Evolutionary conservation across 2,797 vertebrate species (phyloP), one percentile per base, ranked within the genome.

Genomic region (Heliangelus exortis): DNA sequence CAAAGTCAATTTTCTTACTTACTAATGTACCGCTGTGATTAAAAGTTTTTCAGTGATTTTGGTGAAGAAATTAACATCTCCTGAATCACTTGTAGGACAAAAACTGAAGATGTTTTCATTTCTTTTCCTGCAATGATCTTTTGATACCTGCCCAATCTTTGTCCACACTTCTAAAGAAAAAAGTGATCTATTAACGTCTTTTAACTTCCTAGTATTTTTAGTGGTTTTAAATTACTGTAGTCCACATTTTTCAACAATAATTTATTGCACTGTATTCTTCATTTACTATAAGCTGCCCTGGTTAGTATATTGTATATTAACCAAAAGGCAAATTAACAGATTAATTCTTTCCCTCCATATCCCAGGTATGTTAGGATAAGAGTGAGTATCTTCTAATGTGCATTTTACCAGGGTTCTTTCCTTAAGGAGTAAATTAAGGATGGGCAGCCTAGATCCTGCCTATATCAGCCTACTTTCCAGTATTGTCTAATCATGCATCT

Each of bases 1-100:
- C 54, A 25, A 66, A 67, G 61, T 71, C 59, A 88, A 9, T 78
- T 63, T 79, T 84, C 48, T 89, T 96, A 96, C 62, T 76, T 92
- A 94, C 92, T 80, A 59, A 50, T 8, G 15, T 84, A 7, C 53
- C 6, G 18, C 33, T 67, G 9, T 50, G 39, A 61, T 39, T 73
- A 17, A 74, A 59, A 31, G 2, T 80, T 89, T 83, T 89, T 45
- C 59, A 75, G 15, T 73, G 33, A 36, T 67, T 74, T 67, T 85
- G 31, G 33, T 83, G 47, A 85, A 20, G 31, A 71, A 79, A 51
- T 83, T 73, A 20, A 6, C 9, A 16, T 65, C n/a, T 79, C 43
- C 15, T 34, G 79, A 45, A 73, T 76, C 21, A 53, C 39, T 8
- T 57, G 10, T 25, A 88, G 29, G 31, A 50, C 28, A 83, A 29